Base-by-base conservation (phyloP, 2,113 vertebrate species). In the Calypte anna region DNA sequence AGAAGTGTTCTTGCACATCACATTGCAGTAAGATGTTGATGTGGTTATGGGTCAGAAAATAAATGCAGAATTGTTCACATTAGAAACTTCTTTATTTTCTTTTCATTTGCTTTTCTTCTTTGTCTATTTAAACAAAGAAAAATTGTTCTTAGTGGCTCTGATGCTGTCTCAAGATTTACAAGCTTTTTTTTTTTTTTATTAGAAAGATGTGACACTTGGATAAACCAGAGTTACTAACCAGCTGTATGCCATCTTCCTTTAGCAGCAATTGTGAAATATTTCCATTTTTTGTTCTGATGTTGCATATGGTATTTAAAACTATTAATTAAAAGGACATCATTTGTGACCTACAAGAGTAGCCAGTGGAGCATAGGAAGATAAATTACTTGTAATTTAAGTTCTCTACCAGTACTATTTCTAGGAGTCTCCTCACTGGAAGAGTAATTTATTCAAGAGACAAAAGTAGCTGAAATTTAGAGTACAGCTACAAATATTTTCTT, bases 381-480 rank as follows among this genome's bases (percentile, higher is more conserved):
- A 90, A 94, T 88, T 19, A 44, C 57, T 55, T 58, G 33, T 81
- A 86, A 67, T 63, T 76, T 58, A 23, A 62, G 55, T 91, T 86
- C 16, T 69, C 14, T 74, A 30, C 59, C n/a, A n/a, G 59, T 77
- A 11, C 36, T 72, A n/a, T 91, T 54, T 76, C 87, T 94, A 73
- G 58, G 44, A 80, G 44, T 53, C 73, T 86, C 90, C 25, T 48
- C 21, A 48, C 74, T 46, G 58, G 44, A 69, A 85, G 93, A 88
- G 36, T n/a, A 76, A 85, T 85, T 82, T 95, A 91, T 93, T 95
- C 90, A 93, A 53, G 68, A 91, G 82, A 75, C 43, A 81, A 78
- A 90, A 80, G 82, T 20, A 86, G 79, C 33, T 96, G 90, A 91
- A 93, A 96, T 96, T 96, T 97, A 91, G 93, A 92, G 55, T 90